Conservation (phyloP, 2,797 vertebrate species). For the Siniperca scherzeri region DNA sequence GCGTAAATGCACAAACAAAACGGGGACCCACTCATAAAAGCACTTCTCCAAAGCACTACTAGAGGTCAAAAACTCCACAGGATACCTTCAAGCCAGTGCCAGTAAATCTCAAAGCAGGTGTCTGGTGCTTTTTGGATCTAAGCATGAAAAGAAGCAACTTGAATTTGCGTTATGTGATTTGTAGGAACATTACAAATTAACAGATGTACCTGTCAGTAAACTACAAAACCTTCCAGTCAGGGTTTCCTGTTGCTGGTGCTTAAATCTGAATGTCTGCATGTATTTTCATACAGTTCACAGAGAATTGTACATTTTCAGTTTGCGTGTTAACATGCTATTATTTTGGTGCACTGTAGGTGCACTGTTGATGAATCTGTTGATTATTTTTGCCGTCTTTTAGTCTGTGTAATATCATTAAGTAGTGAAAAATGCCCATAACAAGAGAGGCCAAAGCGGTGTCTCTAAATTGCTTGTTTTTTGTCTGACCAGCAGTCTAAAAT, state of each 20-base stretch:
- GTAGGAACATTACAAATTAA: not conserved
- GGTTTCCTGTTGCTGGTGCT: not conserved
- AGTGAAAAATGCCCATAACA: not conserved
- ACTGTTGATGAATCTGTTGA: not conserved
- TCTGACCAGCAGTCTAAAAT: not conserved
- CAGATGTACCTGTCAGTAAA: not conserved
- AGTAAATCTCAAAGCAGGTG: constrained; percentile 5
- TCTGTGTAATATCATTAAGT: not conserved
- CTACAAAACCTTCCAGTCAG: not conserved
- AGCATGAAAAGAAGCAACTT: constrained; percentile 4
- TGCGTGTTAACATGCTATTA: not conserved
- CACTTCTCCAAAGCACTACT: not conserved
- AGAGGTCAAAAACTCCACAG: not conserved
- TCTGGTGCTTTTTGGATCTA: not conserved
- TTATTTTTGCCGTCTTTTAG: not conserved
- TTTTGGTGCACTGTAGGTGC: not conserved
- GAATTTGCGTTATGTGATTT: not conserved
- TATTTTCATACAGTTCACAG: not conserved
- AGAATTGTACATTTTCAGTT: not conserved
- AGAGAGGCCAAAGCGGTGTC: not conserved
- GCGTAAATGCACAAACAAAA: not conserved
- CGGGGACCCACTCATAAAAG: not conserved
- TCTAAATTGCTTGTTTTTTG: not conserved
- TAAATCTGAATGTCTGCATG: not conserved
- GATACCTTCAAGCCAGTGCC: not conserved